Evolutionary conservation across 1,140 invertebrate genomes (phyloP), one percentile per base, ranked within the genome.

Genomic region (Drosophila albomicans): DNA sequence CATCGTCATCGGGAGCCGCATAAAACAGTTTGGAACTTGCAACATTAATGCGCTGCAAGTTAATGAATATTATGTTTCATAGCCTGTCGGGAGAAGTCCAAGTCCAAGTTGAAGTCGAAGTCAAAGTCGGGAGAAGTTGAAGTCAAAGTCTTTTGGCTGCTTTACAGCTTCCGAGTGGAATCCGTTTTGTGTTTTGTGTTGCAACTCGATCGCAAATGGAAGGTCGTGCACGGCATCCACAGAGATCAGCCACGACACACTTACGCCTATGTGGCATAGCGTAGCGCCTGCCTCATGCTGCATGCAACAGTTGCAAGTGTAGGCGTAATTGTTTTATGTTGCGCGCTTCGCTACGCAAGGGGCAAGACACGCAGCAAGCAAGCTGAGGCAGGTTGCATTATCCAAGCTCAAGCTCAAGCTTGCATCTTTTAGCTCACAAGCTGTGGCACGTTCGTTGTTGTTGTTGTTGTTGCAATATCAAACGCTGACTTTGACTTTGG

Each of bases 1-100:
- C 43, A 32, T 25, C 41, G 56, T 38, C 56, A 52, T 51, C 52
- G 11, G 78, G 63, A 72, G 71, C 73, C 45, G 38, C 76, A 78
- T 70, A 64, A 81, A 64, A 65, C 63, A 69, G 69, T 75, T 25
- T 65, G 58, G 66, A 63, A 45, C 72, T 68, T 56, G 20, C 82
- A 87, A 70, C 84, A 88, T 89, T 84, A 88, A 84, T 81, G 75
- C 75, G 73, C 79, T 79, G 78, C 80, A 89, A 88, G 85, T 89
- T 89, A 89, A 89, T 89, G 85, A 89, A 89, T 89, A 89, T 88
- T 84, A 81, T 89, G 85, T 89, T 89, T 82, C 85, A 88, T 88
- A 79, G 85, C 79, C 85, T 38, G 78, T 71, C 80, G 59, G 61
- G 80, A 81, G 81, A 85, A 84, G 81, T 58, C 82, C 20, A 25